A percentile compares a stretch with the other conserved stretches of the same genome.
Evolutionary conservation across 2,888 invertebrate species (phyloP).

Genomic region (Octonoba sinensis): DNA sequence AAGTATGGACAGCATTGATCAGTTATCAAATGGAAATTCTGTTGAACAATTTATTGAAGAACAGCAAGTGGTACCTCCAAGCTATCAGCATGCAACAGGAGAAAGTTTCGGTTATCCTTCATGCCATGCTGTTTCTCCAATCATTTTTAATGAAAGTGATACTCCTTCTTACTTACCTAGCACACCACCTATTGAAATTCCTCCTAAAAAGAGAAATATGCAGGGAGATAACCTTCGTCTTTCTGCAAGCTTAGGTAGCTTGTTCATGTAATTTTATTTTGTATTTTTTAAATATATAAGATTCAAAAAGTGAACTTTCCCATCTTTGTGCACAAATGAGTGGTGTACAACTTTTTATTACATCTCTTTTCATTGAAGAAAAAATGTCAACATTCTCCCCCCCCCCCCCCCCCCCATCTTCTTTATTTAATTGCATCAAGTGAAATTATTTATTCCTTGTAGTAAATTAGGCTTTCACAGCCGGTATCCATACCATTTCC

Average conservation of each 20-base stretch:
- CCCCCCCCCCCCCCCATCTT: too few relatives aligned
- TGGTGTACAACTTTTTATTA: not conserved
- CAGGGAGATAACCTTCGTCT: conserved; percentile 36
- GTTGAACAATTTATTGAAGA: conserved; percentile 53
- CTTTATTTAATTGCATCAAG: too few relatives aligned
- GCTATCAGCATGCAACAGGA: conserved; percentile 62
- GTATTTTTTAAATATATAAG: not conserved
- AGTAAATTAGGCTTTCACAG: too few relatives aligned
- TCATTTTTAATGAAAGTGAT: conserved; percentile 28
- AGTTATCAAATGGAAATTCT: conserved; percentile 50
- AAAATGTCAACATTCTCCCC: too few relatives aligned
- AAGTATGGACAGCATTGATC: conserved; percentile 51
- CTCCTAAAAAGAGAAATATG: conserved; percentile 56
- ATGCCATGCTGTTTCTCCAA: conserved; percentile 34
- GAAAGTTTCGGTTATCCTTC: conserved; percentile 49
- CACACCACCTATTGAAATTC: conserved; percentile 58
- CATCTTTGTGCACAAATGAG: too few relatives aligned
- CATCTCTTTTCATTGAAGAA: not conserved
- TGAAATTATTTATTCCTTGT: too few relatives aligned
- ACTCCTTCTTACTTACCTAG: conserved; percentile 27
- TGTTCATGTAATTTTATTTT: not conserved
- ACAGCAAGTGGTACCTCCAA: conserved; percentile 59
- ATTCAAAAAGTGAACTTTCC: too few relatives aligned
- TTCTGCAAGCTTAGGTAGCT: conserved; percentile 51
- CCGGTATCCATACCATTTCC: too few relatives aligned